A percentile compares a stretch with the other conserved stretches of the same genome.
Evolutionary conservation across 2,888 invertebrate genomes (phyloP).

Genomic region (Brachypterus glaber): DNA sequence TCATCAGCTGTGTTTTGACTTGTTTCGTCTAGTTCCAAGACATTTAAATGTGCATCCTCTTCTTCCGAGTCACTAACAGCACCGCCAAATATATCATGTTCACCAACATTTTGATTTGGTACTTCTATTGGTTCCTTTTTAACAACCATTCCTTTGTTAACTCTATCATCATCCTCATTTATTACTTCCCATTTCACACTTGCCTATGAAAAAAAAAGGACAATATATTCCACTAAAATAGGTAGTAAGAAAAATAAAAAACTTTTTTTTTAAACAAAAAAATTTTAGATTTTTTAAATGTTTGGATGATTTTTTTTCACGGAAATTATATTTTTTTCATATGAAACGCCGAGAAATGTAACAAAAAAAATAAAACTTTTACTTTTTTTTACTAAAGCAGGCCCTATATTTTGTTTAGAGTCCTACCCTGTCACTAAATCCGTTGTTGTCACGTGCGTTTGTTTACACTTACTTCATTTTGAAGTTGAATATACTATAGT

Average conservation of each 20-base stretch:
- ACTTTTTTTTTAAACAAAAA: too few relatives aligned
- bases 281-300: too few relatives aligned
- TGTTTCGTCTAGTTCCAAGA: slow-evolving; percentile 69
- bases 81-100: slow-evolving; percentile 86
- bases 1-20: slow-evolving; percentile 66
- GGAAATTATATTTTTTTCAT: too few relatives aligned
- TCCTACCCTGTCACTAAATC: too few relatives aligned
- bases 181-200: slow-evolving; percentile 81
- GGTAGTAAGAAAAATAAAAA: too few relatives aligned
- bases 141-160: slow-evolving; percentile 38
- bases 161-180: slow-evolving; percentile 66
- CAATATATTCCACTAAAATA: too few relatives aligned
- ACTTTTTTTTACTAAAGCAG: not conserved
- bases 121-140: slow-evolving; percentile 37
- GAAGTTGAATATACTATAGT: too few relatives aligned
- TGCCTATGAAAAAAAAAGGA: slow-evolving; percentile 27
- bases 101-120: slow-evolving; percentile 45
- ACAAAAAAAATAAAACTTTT: not conserved
- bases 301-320: too few relatives aligned
- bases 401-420: too few relatives aligned
- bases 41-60: slow-evolving; percentile 56
- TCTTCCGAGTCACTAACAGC: slow-evolving; percentile 86
- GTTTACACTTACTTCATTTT: too few relatives aligned
- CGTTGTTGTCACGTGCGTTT: too few relatives aligned
- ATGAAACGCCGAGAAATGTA: too few relatives aligned